phyloP scores from a whole-genome alignment of 2,888 invertebrate species.

The Caenorhabditis sulstoni region DNA sequence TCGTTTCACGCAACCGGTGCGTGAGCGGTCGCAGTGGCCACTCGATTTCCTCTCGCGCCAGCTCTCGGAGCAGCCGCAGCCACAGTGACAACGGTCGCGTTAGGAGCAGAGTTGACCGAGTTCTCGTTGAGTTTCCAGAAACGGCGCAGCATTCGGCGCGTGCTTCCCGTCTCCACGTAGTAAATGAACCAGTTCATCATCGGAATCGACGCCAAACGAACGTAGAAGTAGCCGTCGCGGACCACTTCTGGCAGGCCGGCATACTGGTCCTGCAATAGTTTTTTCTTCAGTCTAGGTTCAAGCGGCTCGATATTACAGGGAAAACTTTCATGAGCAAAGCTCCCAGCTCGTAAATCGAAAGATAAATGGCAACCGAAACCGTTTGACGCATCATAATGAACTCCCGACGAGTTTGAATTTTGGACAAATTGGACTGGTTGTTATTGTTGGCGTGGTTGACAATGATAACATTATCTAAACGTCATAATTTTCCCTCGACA shows the following conservation, averaged over 20 bases:
- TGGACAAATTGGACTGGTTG: too few species aligned
- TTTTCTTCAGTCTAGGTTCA: background rate
- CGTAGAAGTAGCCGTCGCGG: slow-evolving; percentile 5
- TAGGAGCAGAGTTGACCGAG: slow-evolving; percentile 10
- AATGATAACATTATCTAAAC: too few species aligned
- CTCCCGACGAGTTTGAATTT: slow-evolving; percentile 24
- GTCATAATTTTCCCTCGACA: too few species aligned
- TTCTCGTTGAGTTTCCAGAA: too few species aligned
- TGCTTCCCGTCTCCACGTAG: slow-evolving; percentile 17
- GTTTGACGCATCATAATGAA: slow-evolving; percentile 30
- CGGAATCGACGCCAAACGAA: slow-evolving; percentile 22
- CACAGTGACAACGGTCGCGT: slow-evolving; percentile 22
- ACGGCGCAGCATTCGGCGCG: slow-evolving; percentile 28
- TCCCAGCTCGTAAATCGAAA: slow-evolving; percentile 32
- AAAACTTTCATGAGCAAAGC: slow-evolving; percentile 23
- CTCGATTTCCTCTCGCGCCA: too few species aligned
- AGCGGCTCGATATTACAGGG: slow-evolving; percentile 9
- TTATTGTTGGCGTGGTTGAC: too few species aligned
- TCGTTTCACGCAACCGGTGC: too few species aligned
- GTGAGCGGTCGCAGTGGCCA: too few species aligned
- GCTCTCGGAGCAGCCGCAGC: slow-evolving; percentile 2
- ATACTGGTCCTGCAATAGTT: slow-evolving; percentile 19
- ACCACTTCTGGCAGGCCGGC: background rate
- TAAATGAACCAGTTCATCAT: slow-evolving; percentile 35
- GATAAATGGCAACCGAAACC: slow-evolving; percentile 9